phyloP scores from a whole-genome alignment of 2,797 vertebrate species.

The Clarias pachynema region DNA sequence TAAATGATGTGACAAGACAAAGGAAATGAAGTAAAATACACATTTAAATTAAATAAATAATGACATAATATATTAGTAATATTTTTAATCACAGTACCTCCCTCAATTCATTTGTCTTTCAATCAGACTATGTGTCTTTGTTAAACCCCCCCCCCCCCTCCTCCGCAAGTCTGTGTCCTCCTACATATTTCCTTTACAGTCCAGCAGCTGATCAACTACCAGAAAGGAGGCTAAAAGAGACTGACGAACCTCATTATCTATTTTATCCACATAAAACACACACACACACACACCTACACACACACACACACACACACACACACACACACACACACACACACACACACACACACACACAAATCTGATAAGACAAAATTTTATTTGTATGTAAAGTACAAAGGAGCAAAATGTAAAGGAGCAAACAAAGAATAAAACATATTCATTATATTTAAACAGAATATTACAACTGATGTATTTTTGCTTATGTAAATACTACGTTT shows the following conservation, averaged over 20 bases:
- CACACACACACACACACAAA: no score
- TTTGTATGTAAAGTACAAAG: no score
- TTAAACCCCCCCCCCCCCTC: not conserved
- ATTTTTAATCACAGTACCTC: not conserved
- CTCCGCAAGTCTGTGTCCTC: not conserved
- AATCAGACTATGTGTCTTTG: not conserved
- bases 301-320: not conserved
- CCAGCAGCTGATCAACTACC: slow-evolving; percentile 26
- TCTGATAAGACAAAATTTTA: not conserved
- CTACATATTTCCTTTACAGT: slow-evolving; percentile 9
- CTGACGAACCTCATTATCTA: slow-evolving; percentile 6
- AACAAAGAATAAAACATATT: not conserved
- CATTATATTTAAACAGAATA: not conserved
- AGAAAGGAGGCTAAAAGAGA: slow-evolving; percentile 7
- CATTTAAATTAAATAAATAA: not conserved
- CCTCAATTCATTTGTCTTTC: not conserved
- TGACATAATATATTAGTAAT: not conserved
- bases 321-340: not conserved
- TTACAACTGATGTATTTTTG: not conserved
- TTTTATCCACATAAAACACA: slow-evolving; percentile 2
- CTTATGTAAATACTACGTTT: not conserved
- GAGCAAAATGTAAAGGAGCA: not conserved
- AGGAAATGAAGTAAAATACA: not conserved
- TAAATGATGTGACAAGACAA: not conserved
- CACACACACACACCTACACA: slow-evolving; percentile 14